These are phyloP conservation scores for Volucella bombylans DNA, from an alignment of 2,888 invertebrate genomes.

Conservation along the genomic window DNA sequence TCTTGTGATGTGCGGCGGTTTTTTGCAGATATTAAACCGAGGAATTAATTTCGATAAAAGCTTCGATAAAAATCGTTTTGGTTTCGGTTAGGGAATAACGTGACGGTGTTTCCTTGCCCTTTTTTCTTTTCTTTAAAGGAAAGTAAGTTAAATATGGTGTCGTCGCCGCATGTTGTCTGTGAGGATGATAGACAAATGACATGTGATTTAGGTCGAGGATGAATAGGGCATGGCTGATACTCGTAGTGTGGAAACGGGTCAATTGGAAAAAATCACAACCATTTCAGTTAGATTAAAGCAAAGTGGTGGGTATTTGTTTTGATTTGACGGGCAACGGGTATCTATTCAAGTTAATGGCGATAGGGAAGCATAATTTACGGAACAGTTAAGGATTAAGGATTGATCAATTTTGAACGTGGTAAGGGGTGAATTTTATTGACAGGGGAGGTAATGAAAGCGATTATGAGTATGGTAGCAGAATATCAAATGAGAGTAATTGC, in stretches of 20 bases:
- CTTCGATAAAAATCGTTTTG: conserved; percentile 61
- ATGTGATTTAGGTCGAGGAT: conserved; percentile 37
- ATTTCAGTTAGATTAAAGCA: conserved; percentile 46
- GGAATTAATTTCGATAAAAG: conserved; percentile 71
- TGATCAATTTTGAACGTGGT: conserved; percentile 25
- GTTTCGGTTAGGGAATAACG: conserved; percentile 43
- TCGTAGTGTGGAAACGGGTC: conserved; percentile 63
- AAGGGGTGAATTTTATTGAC: too few species aligned
- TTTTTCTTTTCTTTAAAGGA: neutral
- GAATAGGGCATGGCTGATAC: conserved; percentile 11
- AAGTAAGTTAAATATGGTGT: neutral
- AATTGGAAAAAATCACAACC: conserved; percentile 60
- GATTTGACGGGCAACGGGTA: conserved; percentile 18
- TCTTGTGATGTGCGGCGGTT: neutral
- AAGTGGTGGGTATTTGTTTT: conserved; percentile 31
- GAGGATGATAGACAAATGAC: neutral
- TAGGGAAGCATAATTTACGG: conserved; percentile 48
- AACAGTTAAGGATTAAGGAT: conserved; percentile 30
- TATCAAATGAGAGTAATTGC: too few species aligned
- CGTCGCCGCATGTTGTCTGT: neutral
- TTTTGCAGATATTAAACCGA: conserved; percentile 6
- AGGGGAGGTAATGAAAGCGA: too few species aligned
- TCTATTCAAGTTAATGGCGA: conserved; percentile 46
- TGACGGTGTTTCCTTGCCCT: conserved; percentile 35
- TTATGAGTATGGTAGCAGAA: too few species aligned